phyloP scores from a whole-genome alignment of 2,888 invertebrate genomes.

The Mamestra brassicae region DNA sequence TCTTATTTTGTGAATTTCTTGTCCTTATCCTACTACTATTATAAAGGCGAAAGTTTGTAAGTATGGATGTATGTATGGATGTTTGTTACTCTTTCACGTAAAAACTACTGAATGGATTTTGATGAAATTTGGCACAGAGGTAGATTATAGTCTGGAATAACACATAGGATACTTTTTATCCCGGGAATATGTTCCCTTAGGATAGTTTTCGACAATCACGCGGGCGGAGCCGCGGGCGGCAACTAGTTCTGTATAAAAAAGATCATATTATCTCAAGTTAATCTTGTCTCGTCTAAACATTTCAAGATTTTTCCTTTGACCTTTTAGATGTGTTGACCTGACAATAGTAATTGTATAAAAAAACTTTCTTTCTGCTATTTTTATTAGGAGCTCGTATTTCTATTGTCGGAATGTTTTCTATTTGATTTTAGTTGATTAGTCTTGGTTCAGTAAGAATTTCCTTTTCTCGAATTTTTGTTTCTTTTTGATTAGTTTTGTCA shows the following conservation, averaged over 20 bases:
- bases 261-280: neutral
- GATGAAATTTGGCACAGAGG: too few relatives aligned
- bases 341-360: neutral
- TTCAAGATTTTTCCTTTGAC: neutral
- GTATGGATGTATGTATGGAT: too few relatives aligned
- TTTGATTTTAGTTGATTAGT: conserved; percentile 14
- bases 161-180: too few relatives aligned
- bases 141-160: too few relatives aligned
- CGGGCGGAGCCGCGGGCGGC: too few relatives aligned
- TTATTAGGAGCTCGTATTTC: conserved; percentile 7
- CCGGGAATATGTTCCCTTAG: too few relatives aligned
- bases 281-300: neutral
- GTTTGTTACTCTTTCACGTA: too few relatives aligned
- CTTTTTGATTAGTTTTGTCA: neutral
- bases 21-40: too few relatives aligned
- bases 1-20: neutral
- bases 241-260: neutral
- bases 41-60: too few relatives aligned
- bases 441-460: neutral
- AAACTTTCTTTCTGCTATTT: neutral
- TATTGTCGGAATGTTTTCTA: too few relatives aligned
- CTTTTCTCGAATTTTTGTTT: neutral
- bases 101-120: too few relatives aligned
- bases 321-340: neutral
- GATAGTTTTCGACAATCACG: too few relatives aligned